Conservation (phyloP, 1,140 invertebrate genomes). For the Holotrichia oblita region DNA sequence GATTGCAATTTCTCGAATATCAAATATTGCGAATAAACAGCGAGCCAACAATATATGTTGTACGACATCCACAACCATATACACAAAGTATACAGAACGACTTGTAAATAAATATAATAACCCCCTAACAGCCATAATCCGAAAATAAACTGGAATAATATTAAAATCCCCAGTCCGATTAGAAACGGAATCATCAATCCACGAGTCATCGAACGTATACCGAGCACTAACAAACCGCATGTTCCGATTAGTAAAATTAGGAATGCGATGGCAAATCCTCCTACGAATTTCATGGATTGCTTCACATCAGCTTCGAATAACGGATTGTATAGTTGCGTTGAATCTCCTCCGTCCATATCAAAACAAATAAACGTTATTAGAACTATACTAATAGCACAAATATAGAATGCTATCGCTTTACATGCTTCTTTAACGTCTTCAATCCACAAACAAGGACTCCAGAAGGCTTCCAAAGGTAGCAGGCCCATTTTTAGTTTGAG, state of each 20-base stretch:
- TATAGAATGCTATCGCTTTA: constrained; percentile 80
- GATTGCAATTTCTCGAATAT: constrained; percentile 81
- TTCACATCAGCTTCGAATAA: constrained; percentile 88
- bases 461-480: constrained; percentile 80
- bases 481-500: constrained; percentile 53
- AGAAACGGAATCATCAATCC: constrained; percentile 86
- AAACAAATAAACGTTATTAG: constrained; percentile 79
- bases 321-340: constrained; percentile 85
- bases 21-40: constrained; percentile 85
- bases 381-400: constrained; percentile 75
- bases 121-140: constrained; percentile 85
- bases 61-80: constrained; percentile 84
- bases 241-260: constrained; percentile 74
- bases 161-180: constrained; percentile 72
- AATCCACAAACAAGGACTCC: constrained; percentile 88
- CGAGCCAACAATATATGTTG: constrained; percentile 89
- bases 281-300: constrained; percentile 76
- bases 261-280: constrained; percentile 77
- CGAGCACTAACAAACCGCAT: constrained; percentile 71
- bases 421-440: constrained; percentile 79
- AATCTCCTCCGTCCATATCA: constrained; percentile 84
- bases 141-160: constrained; percentile 80
- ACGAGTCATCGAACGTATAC: constrained; percentile 72
- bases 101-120: constrained; percentile 89
- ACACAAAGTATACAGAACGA: constrained; percentile 76